Base-by-base conservation (phyloP, 1,140 invertebrate species). In the Colletes latitarsis region DNA sequence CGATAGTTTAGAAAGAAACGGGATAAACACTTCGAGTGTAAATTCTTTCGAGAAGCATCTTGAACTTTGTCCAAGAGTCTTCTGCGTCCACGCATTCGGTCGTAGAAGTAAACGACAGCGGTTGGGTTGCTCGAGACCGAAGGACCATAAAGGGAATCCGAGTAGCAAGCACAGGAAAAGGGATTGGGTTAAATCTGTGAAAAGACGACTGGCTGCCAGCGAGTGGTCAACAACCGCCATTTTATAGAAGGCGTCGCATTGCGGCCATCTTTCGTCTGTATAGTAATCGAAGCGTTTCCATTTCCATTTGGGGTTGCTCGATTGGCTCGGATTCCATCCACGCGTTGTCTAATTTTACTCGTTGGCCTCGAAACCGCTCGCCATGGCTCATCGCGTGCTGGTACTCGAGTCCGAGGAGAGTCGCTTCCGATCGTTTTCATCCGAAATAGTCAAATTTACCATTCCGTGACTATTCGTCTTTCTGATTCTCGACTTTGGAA, bases 291-390 rank as follows among this genome's bases (percentile, higher is more conserved):
- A 86, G 53, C 64, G 77, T 86, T 87, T 87, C 81, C 67, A 72
- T 86, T 86, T 86, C 82, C 84, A 86, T 86, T 86, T 74, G 60
- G 72, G 74, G 74, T 79, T 57, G 64, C 62, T 73, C 71, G 60
- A 58, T 66, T 78, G 63, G 71, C 80, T 86, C 70, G 57, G 62
- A 82, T 87, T 81, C 77, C 74, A 83, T 86, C 82, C 82, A 79
- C 77, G 78, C 73, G 43, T 43, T 58, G 74, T 86, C 82, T 87
- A 87, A 87, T 87, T 87, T 87, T 87, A 87, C 74, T 72, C 82
- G 81, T 76, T 87, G 82, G 77, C 85, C 74, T 77, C 84, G 77
- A 81, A 81, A 81, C 74, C 43, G 43, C 67, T 77, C 74, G 49
- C 73, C 78, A 76, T 83, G 62, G 77, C 62, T 62, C 76, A 77